Conservation (phyloP, 1,140 invertebrate genomes). For the Musca domestica region DNA sequence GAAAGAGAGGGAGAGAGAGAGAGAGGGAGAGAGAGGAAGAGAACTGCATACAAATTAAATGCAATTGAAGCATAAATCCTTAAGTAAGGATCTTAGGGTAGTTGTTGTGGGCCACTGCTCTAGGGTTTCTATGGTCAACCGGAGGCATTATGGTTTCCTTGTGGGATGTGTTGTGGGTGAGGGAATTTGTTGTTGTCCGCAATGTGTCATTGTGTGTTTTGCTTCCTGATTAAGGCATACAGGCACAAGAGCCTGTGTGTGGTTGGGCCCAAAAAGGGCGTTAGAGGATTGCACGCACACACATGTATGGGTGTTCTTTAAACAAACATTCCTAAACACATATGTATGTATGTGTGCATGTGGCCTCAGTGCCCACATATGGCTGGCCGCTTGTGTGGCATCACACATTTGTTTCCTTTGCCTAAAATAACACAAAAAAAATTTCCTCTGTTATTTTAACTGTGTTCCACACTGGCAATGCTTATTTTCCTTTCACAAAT, state of each 20-base stretch:
- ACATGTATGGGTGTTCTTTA: too few species aligned
- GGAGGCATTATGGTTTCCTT: not conserved
- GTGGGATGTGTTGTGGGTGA: not conserved
- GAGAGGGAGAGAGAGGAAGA: too few species aligned
- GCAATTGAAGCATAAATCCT: constrained; percentile 20
- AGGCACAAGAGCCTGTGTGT: not conserved
- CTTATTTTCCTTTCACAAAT: not conserved
- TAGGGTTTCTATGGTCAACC: constrained; percentile 14
- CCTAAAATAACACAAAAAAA: constrained; percentile 15
- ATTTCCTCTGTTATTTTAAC: not conserved
- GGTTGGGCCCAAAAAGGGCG: not conserved
- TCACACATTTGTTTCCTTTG: not conserved
- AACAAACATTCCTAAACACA: too few species aligned
- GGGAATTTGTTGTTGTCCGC: not conserved
- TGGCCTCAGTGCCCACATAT: not conserved
- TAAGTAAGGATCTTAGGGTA: not conserved
- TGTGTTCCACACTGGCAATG: not conserved
- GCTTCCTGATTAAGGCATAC: too few species aligned
- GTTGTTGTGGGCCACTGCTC: too few species aligned
- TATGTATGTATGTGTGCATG: not conserved
- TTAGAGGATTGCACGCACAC: not conserved
- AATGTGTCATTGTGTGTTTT: too few species aligned
- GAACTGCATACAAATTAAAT: constrained; percentile 9
- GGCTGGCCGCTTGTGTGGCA: not conserved
- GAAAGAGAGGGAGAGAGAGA: too few species aligned